Percentiles rank a stretch among this genome's conserved stretches.
These are phyloP conservation scores for Callyntrura sp. DNA, from an alignment of 2,888 invertebrate genomes.

Conservation along the genomic window DNA sequence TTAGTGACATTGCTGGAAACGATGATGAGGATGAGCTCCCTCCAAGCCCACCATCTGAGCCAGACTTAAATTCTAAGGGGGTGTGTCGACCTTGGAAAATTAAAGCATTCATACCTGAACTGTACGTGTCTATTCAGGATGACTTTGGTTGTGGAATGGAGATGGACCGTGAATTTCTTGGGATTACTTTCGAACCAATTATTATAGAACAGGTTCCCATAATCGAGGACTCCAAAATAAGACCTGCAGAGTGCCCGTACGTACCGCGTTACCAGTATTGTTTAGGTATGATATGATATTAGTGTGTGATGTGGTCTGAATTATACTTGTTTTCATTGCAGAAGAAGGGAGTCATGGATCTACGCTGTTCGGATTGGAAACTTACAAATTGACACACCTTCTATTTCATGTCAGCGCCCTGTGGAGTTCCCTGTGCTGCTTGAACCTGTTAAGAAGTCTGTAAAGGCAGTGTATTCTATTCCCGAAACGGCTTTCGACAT, in stretches of 20 bases:
- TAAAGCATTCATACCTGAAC: conserved; percentile 61
- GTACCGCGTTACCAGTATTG: background rate
- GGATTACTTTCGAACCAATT: conserved; percentile 59
- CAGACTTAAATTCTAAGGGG: too few relatives aligned
- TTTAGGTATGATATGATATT: background rate
- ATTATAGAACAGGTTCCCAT: conserved; percentile 63
- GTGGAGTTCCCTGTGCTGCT: conserved; percentile 60
- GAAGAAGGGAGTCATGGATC: conserved; percentile 71
- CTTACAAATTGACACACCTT: conserved; percentile 82
- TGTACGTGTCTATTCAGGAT: conserved; percentile 66
- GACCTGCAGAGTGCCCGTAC: conserved; percentile 71
- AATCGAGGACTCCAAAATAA: conserved; percentile 60
- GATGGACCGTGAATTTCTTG: conserved; percentile 59
- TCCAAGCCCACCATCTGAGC: conserved; percentile 30
- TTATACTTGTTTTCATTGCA: conserved; percentile 39
- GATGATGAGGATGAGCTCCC: conserved; percentile 47
- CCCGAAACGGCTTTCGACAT: conserved; percentile 45
- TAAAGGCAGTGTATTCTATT: background rate
- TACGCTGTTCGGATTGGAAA: conserved; percentile 78
- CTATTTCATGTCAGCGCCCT: background rate
- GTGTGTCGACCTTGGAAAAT: conserved; percentile 46
- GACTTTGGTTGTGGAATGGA: conserved; percentile 1
- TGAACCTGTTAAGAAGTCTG: conserved; percentile 31
- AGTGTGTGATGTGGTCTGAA: conserved; percentile 10
- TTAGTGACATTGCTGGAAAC: conserved; percentile 25